Conservation (phyloP, 2,888 invertebrate genomes). For the Drosophila nr. medialis region DNA sequence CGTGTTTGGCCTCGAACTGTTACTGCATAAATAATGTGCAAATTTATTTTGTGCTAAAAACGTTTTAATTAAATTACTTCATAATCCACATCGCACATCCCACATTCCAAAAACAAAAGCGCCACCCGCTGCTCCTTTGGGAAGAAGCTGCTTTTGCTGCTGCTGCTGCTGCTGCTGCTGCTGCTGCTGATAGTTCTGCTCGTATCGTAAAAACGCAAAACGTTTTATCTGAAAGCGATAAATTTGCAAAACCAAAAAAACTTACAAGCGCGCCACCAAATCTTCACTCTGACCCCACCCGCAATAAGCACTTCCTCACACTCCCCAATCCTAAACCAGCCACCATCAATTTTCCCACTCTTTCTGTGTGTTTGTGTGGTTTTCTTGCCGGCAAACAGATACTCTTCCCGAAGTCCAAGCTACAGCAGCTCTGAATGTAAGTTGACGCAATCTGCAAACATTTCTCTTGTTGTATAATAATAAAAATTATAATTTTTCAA, state of each 20-base stretch:
- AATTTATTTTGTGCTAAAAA: slow-evolving; percentile 51
- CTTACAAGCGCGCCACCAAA: slow-evolving; percentile 35
- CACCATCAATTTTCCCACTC: slow-evolving; percentile 52
- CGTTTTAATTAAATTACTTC: slow-evolving; percentile 74
- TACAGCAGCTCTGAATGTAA: background rate
- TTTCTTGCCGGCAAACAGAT: slow-evolving; percentile 40
- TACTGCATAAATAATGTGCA: slow-evolving; percentile 49
- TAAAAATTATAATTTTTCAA: background rate
- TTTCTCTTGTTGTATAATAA: background rate
- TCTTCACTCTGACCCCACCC: slow-evolving; percentile 11
- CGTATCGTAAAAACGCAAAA: slow-evolving; percentile 75
- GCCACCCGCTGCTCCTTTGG: background rate
- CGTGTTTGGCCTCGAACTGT: slow-evolving; percentile 58
- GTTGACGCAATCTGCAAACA: background rate
- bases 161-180: slow-evolving; percentile 8
- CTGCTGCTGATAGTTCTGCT: slow-evolving; percentile 57
- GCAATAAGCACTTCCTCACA: background rate
- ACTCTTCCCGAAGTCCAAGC: slow-evolving; percentile 13
- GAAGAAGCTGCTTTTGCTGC: background rate
- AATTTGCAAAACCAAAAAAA: slow-evolving; percentile 66
- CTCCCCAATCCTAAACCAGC: slow-evolving; percentile 23
- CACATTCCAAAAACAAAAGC: background rate
- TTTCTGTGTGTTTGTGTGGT: slow-evolving; percentile 1
- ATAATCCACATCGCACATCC: slow-evolving; percentile 47
- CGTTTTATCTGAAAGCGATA: slow-evolving; percentile 79